Base-by-base conservation (phyloP, 2,113 vertebrate species). In the Glaucidium brasilianum region DNA sequence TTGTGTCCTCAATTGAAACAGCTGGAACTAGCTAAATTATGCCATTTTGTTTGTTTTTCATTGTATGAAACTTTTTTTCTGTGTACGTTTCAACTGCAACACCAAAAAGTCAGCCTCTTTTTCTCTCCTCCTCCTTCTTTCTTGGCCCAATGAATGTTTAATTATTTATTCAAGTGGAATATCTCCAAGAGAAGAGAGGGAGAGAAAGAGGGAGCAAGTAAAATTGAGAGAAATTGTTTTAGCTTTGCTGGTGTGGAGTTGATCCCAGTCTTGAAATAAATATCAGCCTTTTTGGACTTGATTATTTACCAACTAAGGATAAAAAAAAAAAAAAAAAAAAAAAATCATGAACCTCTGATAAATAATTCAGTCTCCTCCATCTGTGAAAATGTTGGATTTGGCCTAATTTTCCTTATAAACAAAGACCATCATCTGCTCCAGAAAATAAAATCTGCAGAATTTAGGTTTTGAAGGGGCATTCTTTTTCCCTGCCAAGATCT, bases 351-450 rank as follows among this genome's bases (percentile, higher is more conserved):
- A 97, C 93, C 63, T 97, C 97, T 98, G 92, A 98, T 98, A 98
- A 98, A 98, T 98, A 98, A 98, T 98, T 98, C 98, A 98, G 96
- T 56, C 96, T 96, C 85, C 95, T 98, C 97, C 98, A 98, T 98
- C 98, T 98, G 98, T 98, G 97, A 97, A 97, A 98, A 98, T 97
- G 97, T 98, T 98, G 94, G 87, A 97, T 98, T 98, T 98, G 98
- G 98, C 98, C 97, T 98, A 98, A 98, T 98, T 98, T 98, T 97
- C 87, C 93, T 96, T 97, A 97, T 98, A 98, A 98, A 98, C 98
- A 98, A 97, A 98, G 97, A 97, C 96, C 87, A 96, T 98, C 96
- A 97, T 96, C 97, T 98, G 97, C 92, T 98, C 91, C 93, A 96
- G 93, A 97, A 97, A 95, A 97, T 94, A 91, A 95, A 96, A 96